Evolutionary conservation across 2,888 invertebrate genomes (phyloP).

Genomic region (Escarpia spicata): DNA sequence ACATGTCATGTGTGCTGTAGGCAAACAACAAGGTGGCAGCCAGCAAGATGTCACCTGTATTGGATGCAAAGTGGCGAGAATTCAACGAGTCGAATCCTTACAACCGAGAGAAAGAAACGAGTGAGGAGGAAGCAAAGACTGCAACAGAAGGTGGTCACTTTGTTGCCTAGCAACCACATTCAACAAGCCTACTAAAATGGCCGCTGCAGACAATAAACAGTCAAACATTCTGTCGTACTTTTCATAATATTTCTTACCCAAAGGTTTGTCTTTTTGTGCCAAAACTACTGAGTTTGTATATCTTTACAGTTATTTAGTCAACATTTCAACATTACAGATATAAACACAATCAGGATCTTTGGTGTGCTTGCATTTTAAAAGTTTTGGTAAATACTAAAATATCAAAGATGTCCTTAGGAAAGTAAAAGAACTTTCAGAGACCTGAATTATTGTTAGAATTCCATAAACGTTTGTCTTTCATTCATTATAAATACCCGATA

Average conservation of each 20-base stretch:
- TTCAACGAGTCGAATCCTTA: slow-evolving; percentile 40
- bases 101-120: slow-evolving; percentile 19
- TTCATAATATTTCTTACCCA: no score
- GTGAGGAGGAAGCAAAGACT: slow-evolving; percentile 19
- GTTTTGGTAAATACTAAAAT: background rate
- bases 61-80: slow-evolving; percentile 45
- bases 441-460: no score
- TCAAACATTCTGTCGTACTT: no score
- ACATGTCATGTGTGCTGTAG: slow-evolving; percentile 23
- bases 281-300: no score
- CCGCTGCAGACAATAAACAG: background rate
- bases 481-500: no score
- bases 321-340: background rate
- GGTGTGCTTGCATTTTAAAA: background rate
- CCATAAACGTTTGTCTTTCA: no score
- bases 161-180: background rate
- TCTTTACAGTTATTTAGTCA: background rate
- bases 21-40: slow-evolving; percentile 27
- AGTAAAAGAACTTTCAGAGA: no score
- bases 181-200: background rate
- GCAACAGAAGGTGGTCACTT: background rate
- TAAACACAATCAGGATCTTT: background rate
- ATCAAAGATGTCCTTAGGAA: background rate
- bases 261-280: no score
- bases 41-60: slow-evolving; percentile 34